Percentiles rank a stretch among this genome's conserved stretches.
Evolutionary conservation across 2,797 vertebrate genomes (phyloP).

Genomic region (Sternarchorhynchus goeldii): DNA sequence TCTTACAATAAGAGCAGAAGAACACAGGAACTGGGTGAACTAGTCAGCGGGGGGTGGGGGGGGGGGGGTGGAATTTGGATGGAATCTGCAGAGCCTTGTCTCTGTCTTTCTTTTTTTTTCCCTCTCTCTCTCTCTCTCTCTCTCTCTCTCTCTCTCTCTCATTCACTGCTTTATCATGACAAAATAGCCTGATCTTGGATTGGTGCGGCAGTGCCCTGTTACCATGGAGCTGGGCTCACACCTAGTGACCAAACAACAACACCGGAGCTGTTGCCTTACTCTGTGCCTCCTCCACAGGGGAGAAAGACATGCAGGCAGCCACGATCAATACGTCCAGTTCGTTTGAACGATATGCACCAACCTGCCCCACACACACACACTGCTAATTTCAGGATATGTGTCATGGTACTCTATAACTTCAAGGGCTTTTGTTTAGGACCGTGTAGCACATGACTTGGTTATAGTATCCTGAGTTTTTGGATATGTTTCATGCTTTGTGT

Average conservation of each 20-base stretch:
- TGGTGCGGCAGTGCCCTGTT: constrained; percentile 39
- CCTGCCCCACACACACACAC: not conserved
- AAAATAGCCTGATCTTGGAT: constrained; percentile 56
- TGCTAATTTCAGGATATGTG: not conserved
- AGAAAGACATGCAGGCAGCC: constrained; percentile 40
- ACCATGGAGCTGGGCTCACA: constrained; percentile 56
- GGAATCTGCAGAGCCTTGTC: constrained; percentile 44
- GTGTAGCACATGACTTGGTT: not conserved
- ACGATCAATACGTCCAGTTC: constrained; percentile 31
- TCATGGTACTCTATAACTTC: not conserved
- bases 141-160: not conserved
- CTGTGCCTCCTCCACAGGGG: constrained; percentile 11
- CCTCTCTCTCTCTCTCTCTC: no score
- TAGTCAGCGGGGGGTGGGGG: constrained; percentile 23
- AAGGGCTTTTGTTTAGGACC: constrained; percentile 17
- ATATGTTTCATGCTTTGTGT: constrained; percentile 49
- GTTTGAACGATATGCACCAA: constrained; percentile 2
- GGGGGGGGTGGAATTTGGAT: constrained; percentile 53
- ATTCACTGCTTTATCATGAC: constrained; percentile 39
- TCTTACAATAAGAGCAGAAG: constrained; percentile 46
- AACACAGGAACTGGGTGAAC: constrained; percentile 44
- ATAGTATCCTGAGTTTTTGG: constrained; percentile 25
- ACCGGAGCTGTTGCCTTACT: constrained; percentile 38
- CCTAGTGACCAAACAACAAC: constrained; percentile 62
- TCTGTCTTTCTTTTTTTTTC: no score